phyloP scores from a whole-genome alignment of 2,113 vertebrate genomes.

The Pan troglodytes region DNA sequence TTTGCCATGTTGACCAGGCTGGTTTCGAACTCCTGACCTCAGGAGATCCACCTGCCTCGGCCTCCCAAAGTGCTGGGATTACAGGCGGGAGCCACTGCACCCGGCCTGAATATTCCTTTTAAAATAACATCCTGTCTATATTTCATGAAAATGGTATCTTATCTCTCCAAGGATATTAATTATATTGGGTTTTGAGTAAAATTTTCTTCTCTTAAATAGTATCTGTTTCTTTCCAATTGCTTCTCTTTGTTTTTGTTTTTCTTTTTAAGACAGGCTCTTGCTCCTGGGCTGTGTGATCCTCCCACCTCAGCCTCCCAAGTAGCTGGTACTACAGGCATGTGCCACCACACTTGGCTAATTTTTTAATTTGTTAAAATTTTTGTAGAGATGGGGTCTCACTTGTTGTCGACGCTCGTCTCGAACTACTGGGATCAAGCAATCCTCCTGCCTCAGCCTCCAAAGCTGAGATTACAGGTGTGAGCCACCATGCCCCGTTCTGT shows the following conservation, averaged over 20 bases:
- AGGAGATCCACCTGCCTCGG: background rate
- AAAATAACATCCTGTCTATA: background rate
- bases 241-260: background rate
- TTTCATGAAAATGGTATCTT: background rate
- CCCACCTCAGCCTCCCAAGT: too few relatives aligned
- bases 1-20: background rate
- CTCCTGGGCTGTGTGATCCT: too few relatives aligned
- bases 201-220: background rate
- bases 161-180: background rate
- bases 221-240: background rate
- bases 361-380: too few relatives aligned
- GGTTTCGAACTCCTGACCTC: background rate
- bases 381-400: too few relatives aligned
- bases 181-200: background rate
- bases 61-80: background rate
- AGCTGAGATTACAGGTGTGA: background rate
- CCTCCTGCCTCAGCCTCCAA: background rate
- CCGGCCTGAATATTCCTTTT: too few relatives aligned
- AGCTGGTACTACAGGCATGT: too few relatives aligned
- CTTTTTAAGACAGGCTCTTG: too few relatives aligned
- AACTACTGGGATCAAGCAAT: too few relatives aligned
- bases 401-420: too few relatives aligned
- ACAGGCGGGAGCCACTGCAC: background rate
- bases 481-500: background rate
- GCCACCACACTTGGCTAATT: too few relatives aligned